Evolutionary conservation across 1,140 invertebrate species (phyloP).

Genomic region (Leguminivora glycinivorella): DNA sequence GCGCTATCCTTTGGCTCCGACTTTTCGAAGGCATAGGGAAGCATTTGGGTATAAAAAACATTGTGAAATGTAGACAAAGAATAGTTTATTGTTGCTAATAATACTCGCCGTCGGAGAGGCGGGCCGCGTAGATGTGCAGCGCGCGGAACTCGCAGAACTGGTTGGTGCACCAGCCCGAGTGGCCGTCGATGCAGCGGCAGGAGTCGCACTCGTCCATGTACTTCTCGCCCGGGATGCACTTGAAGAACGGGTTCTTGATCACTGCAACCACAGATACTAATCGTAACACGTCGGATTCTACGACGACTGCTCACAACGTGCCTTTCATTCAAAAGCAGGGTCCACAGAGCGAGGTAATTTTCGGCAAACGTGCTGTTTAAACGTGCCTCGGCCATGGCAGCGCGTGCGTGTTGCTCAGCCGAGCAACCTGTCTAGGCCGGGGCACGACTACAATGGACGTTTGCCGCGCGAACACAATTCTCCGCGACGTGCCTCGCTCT

Average conservation of each 20-base stretch:
- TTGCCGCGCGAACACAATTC: no score
- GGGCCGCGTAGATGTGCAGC: slow-evolving; percentile 65
- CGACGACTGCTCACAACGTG: no score
- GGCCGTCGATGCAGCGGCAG: slow-evolving; percentile 68
- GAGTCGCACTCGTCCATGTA: slow-evolving; percentile 76
- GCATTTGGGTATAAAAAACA: not conserved
- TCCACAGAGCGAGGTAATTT: no score
- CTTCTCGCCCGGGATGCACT: slow-evolving; percentile 71
- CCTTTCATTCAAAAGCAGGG: no score
- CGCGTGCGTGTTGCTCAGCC: no score
- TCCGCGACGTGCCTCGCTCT: no score
- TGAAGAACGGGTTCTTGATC: slow-evolving; percentile 76
- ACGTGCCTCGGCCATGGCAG: no score
- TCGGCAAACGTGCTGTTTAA: no score
- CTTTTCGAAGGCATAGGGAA: not conserved
- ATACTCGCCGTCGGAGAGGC: slow-evolving; percentile 67
- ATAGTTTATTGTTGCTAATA: slow-evolving; percentile 41
- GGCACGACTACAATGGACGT: no score
- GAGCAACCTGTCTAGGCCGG: no score
- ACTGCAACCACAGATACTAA: slow-evolving; percentile 42
- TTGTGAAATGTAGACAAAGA: not conserved
- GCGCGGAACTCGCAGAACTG: slow-evolving; percentile 69
- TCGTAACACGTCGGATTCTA: no score
- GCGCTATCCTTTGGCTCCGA: no score
- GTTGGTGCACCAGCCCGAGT: slow-evolving; percentile 67